Evolutionary conservation across 2,797 vertebrate genomes (phyloP).

Genomic region (Eospalax fontanierii): DNA sequence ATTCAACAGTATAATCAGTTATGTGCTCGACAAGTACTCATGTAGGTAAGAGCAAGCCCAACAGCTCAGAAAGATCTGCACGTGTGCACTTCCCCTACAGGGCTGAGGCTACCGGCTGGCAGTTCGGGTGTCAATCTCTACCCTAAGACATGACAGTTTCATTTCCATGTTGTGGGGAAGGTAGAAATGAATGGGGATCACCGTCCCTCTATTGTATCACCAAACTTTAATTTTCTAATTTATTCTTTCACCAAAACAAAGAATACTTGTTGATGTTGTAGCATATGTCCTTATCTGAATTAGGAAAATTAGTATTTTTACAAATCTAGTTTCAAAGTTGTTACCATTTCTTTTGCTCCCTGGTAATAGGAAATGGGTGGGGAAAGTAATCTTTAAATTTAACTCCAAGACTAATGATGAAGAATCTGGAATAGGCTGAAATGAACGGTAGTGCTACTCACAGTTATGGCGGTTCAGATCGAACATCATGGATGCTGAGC

Average conservation of each 20-base stretch:
- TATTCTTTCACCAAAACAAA: neutral
- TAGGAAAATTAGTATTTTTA: neutral
- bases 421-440: neutral
- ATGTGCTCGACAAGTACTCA: constrained; percentile 53
- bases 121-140: neutral
- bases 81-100: neutral
- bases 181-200: constrained; percentile 12
- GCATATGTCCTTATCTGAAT: neutral
- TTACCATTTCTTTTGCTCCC: neutral
- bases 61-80: neutral
- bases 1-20: constrained; percentile 65
- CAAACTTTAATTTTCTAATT: constrained; percentile 8
- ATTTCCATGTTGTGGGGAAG: neutral
- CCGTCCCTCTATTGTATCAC: neutral
- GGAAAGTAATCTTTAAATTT: neutral
- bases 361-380: neutral
- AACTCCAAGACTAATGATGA: neutral
- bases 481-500: neutral
- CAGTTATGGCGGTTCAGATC: neutral
- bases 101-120: neutral
- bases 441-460: neutral
- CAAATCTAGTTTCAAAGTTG: neutral
- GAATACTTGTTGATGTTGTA: neutral
- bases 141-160: constrained; percentile 1
- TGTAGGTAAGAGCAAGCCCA: constrained; percentile 14